phyloP scores from a whole-genome alignment of 2,113 vertebrate species.

The Aythya baeri region DNA sequence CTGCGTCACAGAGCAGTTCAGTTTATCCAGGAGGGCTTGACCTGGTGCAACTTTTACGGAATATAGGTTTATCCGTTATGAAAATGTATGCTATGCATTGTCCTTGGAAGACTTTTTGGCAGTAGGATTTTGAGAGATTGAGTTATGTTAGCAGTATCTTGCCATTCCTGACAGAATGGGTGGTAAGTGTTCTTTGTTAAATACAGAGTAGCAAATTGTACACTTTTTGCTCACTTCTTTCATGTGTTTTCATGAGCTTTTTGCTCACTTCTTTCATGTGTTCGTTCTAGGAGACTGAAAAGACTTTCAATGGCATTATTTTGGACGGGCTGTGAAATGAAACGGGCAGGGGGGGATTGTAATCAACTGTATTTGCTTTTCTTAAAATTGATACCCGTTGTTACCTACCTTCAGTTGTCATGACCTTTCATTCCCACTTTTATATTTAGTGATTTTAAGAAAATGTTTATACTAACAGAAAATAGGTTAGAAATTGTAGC shows the following conservation, averaged over 20 bases:
- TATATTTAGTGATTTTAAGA: fast-evolving
- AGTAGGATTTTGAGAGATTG: fast-evolving
- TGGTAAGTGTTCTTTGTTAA: background rate
- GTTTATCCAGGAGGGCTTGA: too few species aligned
- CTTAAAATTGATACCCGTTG: too few species aligned
- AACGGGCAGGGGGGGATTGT: background rate
- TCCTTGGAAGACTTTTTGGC: background rate
- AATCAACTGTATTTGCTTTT: background rate
- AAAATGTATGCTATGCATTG: fast-evolving
- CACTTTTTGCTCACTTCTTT: fast-evolving
- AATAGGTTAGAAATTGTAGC: fast-evolving
- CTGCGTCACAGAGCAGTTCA: background rate
- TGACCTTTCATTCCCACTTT: background rate
- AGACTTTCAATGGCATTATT: background rate
- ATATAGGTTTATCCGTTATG: fast-evolving
- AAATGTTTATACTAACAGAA: background rate
- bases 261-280: fast-evolving
- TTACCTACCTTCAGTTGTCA: background rate
- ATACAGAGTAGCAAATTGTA: fast-evolving
- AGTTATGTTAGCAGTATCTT: background rate
- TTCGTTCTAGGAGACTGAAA: fast-evolving
- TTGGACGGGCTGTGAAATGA: background rate
- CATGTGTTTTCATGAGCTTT: too few species aligned
- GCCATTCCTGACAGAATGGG: background rate
- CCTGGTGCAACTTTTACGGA: background rate